Evolutionary conservation across 1,140 invertebrate species (phyloP).

Genomic region (Liolophura sinensis): DNA sequence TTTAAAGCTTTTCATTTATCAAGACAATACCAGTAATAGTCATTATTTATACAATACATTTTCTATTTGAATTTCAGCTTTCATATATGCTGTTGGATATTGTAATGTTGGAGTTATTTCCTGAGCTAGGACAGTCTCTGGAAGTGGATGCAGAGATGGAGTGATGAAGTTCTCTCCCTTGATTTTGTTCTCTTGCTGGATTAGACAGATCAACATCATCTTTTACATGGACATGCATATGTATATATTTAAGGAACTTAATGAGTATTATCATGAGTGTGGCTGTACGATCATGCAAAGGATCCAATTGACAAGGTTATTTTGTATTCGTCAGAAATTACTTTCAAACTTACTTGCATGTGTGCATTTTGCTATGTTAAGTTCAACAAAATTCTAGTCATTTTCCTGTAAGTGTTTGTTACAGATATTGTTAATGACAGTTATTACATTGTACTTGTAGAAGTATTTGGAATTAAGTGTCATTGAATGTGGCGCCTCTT

Average conservation of each 20-base stretch:
- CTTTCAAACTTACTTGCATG: too few relatives aligned
- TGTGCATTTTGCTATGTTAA: too few relatives aligned
- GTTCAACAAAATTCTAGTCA: too few relatives aligned
- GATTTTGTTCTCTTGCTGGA: slow-evolving; percentile 11
- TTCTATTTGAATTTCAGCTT: slow-evolving; percentile 39
- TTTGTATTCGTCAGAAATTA: too few relatives aligned
- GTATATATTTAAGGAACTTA: slow-evolving; percentile 9
- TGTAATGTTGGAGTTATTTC: slow-evolving; percentile 48
- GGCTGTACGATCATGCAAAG: slow-evolving; percentile 14
- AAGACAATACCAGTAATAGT: slow-evolving; percentile 3
- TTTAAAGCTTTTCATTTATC: not conserved
- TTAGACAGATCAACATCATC: slow-evolving; percentile 16
- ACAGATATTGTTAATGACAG: slow-evolving; percentile 7
- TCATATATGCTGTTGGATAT: slow-evolving; percentile 50
- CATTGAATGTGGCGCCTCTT: slow-evolving; percentile 1
- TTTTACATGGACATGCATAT: slow-evolving; percentile 10
- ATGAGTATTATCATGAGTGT: slow-evolving; percentile 15
- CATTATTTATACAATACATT: not conserved
- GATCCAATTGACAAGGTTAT: not conserved
- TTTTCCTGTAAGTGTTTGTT: too few relatives aligned
- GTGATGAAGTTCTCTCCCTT: slow-evolving; percentile 20
- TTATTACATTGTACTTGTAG: slow-evolving; percentile 9
- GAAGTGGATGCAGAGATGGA: slow-evolving; percentile 6
- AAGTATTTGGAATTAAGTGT: not conserved
- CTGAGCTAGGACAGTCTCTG: slow-evolving; percentile 33